These are phyloP conservation scores for Temnothorax nylanderi DNA, from an alignment of 1,140 invertebrate genomes.

Conservation along the genomic window DNA sequence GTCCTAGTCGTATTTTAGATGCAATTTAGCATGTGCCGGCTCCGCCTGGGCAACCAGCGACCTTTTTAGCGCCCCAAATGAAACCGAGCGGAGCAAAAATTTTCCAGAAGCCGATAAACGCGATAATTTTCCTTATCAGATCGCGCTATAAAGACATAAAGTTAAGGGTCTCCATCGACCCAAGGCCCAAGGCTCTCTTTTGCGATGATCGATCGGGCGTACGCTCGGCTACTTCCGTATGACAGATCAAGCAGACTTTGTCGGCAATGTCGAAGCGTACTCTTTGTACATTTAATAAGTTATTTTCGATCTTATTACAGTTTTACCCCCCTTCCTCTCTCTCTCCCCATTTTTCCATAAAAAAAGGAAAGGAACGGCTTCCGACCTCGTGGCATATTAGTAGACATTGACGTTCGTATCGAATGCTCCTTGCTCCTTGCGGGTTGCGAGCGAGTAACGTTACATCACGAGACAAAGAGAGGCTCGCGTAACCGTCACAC, in stretches of 20 bases:
- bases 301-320: constrained; percentile 25
- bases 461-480: neutral
- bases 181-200: neutral
- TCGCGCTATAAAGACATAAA: constrained; percentile 12
- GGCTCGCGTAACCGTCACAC: too few relatives aligned
- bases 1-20: neutral
- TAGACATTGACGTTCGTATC: neutral
- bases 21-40: neutral
- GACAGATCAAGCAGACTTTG: neutral
- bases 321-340: neutral
- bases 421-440: neutral
- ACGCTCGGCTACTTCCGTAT: constrained; percentile 3
- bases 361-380: neutral
- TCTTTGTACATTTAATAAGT: neutral
- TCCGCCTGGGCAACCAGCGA: neutral
- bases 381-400: neutral
- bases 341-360: neutral
- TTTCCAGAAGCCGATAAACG: neutral
- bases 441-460: neutral
- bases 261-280: neutral
- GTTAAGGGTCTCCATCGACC: constrained; percentile 30
- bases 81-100: neutral
- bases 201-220: constrained; percentile 22
- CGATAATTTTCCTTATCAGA: neutral
- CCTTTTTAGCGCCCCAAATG: constrained; percentile 48